Base-by-base conservation (phyloP, 2,113 vertebrate species). In the Rousettus leschenaultii region DNA sequence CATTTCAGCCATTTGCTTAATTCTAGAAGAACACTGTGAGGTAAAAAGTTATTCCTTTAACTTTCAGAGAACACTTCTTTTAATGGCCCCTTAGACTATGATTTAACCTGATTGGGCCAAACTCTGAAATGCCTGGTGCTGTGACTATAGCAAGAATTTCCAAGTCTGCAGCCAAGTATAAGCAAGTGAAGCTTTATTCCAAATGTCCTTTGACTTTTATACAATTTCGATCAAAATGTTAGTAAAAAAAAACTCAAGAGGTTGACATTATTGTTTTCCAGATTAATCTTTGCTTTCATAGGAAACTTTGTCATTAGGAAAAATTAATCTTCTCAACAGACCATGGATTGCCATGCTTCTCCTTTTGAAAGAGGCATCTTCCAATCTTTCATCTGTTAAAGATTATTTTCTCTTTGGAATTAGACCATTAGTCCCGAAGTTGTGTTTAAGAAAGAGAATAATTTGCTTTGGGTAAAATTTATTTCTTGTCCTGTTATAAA, bases 361-460 rank as follows among this genome's bases (percentile, higher is more conserved):
- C 15, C 7, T 51, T 74, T 24, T 82, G 74, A 91, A 94, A 61
- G 35, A 19, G 2, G 7, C n/a, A 24, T 95, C n/a, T 89, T 87
- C 57, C 22, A 11, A 68, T 16, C 14, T 93, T 93, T 92, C 30
- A 73, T 83, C 53, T 78, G 2, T 78, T 93, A 79, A 86, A 74
- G 1, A 80, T 21, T 18, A 85, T 87, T 55, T 93, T 10, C 15
- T 86, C 51, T 63, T 70, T 77, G 43, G 57, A 26, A 73, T 15
- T 86, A 66, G 19, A 59, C 1, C 14, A 68, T 51, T 48, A 71
- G 18, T 75, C 35, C 21, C 71, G 6, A 8, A 26, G 33, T 61
- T 89, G 19, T 89, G 4, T 63, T 96, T 71, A 89, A 30, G 18
- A 51, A 95, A 95, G 86, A 66, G 26, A 87, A 51, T 87, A 51